Conservation (phyloP, 2,888 invertebrate species). For the Pseudococcus longispinus region DNA sequence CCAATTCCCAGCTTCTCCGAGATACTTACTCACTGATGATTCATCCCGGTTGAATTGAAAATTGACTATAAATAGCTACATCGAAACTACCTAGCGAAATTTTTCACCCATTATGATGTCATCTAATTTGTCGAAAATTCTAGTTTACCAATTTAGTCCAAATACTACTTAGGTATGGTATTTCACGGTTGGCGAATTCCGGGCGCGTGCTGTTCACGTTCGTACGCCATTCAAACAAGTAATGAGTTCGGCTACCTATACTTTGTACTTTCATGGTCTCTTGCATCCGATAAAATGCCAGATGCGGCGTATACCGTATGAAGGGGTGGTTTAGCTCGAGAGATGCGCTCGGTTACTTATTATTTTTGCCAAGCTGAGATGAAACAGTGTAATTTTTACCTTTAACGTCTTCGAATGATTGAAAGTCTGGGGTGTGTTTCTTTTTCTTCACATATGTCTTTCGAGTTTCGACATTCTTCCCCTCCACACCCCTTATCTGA, state of each 20-base stretch:
- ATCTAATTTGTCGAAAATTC: not conserved
- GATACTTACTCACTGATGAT: not conserved
- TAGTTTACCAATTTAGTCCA: not conserved
- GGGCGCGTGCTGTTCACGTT: not conserved
- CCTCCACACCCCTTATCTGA: not conserved
- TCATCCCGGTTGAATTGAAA: not conserved
- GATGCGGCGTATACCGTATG: not conserved
- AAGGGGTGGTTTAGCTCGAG: not conserved
- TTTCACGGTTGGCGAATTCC: slow-evolving; percentile 30
- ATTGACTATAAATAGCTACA: not conserved
- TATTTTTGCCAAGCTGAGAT: not conserved
- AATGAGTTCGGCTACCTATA: not conserved
- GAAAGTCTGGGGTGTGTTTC: not conserved
- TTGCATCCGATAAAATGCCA: slow-evolving; percentile 30
- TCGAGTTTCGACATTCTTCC: not conserved
- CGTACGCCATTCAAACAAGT: not conserved
- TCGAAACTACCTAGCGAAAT: not conserved
- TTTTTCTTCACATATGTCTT: not conserved
- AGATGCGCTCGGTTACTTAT: not conserved
- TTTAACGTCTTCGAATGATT: not conserved
- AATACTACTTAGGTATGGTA: not conserved
- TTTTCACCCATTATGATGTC: not conserved
- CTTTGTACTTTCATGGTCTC: slow-evolving; percentile 29
- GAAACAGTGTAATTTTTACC: not conserved
- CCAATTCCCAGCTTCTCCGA: not conserved